A percentile compares a stretch with the other conserved stretches of the same genome.
phyloP scores from a whole-genome alignment of 2,797 vertebrate genomes.

The Otus scops region DNA sequence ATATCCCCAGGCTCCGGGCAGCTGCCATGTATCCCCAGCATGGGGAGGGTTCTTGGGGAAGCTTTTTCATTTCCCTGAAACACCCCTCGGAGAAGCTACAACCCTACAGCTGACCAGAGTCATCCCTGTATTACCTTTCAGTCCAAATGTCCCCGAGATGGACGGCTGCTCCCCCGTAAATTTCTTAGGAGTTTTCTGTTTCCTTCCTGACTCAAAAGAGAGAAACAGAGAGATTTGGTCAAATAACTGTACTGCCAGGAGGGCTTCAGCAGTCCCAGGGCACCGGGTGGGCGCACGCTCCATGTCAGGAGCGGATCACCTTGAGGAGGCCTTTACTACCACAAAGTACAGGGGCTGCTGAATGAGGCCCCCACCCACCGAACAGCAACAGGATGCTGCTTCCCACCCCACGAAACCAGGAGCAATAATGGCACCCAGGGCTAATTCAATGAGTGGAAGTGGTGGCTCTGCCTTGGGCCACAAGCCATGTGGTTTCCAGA shows the following conservation, averaged over 20 bases:
- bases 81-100: not conserved
- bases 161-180: conserved; percentile 98
- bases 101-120: not conserved
- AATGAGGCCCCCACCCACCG: not conserved
- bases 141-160: conserved; percentile 94
- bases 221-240: conserved; percentile 77
- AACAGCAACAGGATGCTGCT: not conserved
- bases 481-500: not conserved
- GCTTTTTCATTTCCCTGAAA: not conserved
- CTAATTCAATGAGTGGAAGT: not conserved
- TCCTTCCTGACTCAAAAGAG: conserved; percentile 94
- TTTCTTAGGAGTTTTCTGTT: conserved; percentile 99
- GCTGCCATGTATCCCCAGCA: not conserved
- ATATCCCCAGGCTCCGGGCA: rapidly evolving
- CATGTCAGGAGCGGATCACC: not conserved
- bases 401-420: not conserved
- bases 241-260: conserved; percentile 64
- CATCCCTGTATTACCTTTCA: conserved; percentile 85
- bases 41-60: not conserved
- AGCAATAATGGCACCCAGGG: not conserved
- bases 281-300: not conserved
- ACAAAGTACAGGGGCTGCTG: not conserved
- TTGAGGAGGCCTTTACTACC: not conserved
- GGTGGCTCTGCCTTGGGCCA: not conserved
- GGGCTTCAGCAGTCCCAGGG: not conserved